Percentiles rank a stretch among this genome's conserved stretches.
Evolutionary conservation across 2,113 vertebrate genomes (phyloP).

Genomic region (Trematomus loennbergii): DNA sequence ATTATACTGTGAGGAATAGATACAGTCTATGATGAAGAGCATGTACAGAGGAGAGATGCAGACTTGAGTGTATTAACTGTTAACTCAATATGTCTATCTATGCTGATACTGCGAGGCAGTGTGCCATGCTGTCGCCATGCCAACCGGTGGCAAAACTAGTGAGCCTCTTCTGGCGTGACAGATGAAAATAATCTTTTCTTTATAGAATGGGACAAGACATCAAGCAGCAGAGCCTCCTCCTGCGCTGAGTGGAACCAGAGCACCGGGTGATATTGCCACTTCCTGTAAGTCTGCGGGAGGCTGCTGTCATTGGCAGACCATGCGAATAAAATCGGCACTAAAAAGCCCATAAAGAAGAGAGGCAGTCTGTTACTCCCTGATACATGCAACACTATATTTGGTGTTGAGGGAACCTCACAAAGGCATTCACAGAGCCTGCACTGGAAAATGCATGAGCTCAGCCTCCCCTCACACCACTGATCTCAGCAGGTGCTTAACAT

Average conservation of each 20-base stretch:
- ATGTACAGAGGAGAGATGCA: conserved; percentile 30
- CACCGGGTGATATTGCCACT: conserved; percentile 61
- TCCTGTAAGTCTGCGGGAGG: conserved; percentile 66
- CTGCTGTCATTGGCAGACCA: conserved; percentile 63
- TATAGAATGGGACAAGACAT: conserved; percentile 61
- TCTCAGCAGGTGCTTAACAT: conserved; percentile 67
- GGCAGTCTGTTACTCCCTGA: conserved; percentile 33
- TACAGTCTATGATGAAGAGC: conserved; percentile 4
- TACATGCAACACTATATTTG: conserved; percentile 31
- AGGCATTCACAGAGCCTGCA: conserved; percentile 38
- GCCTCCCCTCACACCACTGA: conserved; percentile 55
- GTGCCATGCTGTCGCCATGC: conserved; percentile 61
- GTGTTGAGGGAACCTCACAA: conserved; percentile 56
- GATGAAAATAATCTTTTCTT: conserved; percentile 65
- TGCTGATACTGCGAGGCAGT: conserved; percentile 32
- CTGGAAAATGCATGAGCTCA: conserved; percentile 70
- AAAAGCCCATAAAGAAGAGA: conserved; percentile 62
- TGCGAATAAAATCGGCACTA: conserved; percentile 66
- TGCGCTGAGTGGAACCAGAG: conserved; percentile 54
- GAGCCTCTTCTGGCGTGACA: conserved; percentile 48
- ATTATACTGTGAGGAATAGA: conserved; percentile 11
- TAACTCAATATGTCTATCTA: conserved; percentile 40
- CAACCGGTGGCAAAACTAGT: conserved; percentile 59
- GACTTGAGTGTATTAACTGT: conserved; percentile 23
- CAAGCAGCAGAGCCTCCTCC: conserved; percentile 60